Conservation (phyloP, 2,888 invertebrate species). For the Disparrhopalites patrizii region DNA sequence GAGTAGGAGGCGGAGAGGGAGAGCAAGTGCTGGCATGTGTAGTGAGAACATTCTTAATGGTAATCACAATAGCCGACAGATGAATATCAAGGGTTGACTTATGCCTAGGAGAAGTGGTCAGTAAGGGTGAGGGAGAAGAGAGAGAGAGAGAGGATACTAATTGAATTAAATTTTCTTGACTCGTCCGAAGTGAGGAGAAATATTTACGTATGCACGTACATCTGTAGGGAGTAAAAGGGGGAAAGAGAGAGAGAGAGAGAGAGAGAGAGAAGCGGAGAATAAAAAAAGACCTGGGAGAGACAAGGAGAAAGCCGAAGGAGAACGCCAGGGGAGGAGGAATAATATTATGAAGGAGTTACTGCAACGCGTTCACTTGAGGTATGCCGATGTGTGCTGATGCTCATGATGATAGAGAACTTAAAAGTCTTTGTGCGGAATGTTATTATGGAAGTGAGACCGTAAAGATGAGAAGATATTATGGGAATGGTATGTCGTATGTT, state of each 20-base stretch:
- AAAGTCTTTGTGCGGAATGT: no score
- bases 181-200: slow-evolving; percentile 10
- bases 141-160: not conserved
- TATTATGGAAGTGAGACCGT: no score
- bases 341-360: not conserved
- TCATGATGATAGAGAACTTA: no score
- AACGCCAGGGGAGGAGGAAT: not conserved
- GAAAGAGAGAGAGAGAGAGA: no score
- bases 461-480: no score
- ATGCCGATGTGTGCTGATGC: no score
- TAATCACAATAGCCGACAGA: slow-evolving; percentile 5
- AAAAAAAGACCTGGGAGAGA: no score
- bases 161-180: slow-evolving; percentile 15
- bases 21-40: not conserved
- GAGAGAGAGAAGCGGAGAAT: no score
- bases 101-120: slow-evolving; percentile 6
- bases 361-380: no score
- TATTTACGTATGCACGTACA: not conserved
- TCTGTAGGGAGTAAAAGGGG: no score
- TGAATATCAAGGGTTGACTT: slow-evolving; percentile 6
- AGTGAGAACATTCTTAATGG: slow-evolving; percentile 6
- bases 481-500: not conserved
- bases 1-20: not conserved
- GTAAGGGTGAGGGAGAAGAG: not conserved
- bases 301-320: no score